Conservation (phyloP, 2,113 vertebrate genomes). For the Potamarius usumacintae region DNA sequence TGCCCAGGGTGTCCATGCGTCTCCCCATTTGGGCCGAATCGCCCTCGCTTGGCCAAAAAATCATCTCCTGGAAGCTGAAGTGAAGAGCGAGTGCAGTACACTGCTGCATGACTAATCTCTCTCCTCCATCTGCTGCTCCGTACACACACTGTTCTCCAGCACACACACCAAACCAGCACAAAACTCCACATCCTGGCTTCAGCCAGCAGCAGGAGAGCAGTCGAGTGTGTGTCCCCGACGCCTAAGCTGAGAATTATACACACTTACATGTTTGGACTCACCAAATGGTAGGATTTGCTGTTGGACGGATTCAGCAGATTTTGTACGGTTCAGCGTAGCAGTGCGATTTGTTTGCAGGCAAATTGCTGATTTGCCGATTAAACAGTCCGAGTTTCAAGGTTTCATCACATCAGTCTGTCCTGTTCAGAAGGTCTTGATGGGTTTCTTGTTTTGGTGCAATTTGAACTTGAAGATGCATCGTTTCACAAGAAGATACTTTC, state of each 20-base stretch:
- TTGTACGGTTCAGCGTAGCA: conserved; percentile 13
- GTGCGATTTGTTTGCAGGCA: conserved; percentile 19
- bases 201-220: conserved; percentile 19
- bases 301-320: conserved; percentile 11
- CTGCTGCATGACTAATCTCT: conserved; percentile 59
- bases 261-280: conserved; percentile 28
- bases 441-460: neutral
- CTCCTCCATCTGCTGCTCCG: conserved; percentile 54
- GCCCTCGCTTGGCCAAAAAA: conserved; percentile 41
- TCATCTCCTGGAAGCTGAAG: conserved; percentile 50
- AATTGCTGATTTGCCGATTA: neutral
- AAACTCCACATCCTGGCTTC: conserved; percentile 48
- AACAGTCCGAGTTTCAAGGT: neutral
- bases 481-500: neutral
- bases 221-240: conserved; percentile 3
- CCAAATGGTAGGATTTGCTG: neutral
- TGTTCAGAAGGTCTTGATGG: neutral
- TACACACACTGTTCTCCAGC: conserved; percentile 36
- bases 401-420: neutral
- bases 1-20: conserved; percentile 48
- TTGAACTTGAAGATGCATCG: neutral
- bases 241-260: conserved; percentile 43
- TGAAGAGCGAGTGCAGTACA: conserved; percentile 49
- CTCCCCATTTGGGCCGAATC: conserved; percentile 30
- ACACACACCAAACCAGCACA: conserved; percentile 40